A percentile compares a stretch with the other conserved stretches of the same genome.
These are phyloP conservation scores for Kryptopterus vitreolus DNA, from an alignment of 2,797 vertebrate species.

Conservation along the genomic window DNA sequence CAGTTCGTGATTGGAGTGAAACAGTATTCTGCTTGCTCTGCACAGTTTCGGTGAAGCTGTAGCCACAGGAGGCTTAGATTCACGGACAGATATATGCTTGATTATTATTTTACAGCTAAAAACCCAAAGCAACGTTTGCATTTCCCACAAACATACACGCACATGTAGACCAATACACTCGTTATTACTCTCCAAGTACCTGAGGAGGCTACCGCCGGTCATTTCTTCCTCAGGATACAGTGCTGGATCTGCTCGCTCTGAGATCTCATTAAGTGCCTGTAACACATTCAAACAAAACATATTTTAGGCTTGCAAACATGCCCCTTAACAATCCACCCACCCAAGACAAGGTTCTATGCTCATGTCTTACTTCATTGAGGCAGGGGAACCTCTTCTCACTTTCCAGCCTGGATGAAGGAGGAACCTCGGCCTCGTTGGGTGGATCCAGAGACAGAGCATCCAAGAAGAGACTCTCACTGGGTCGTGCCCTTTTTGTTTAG, in stretches of 20 bases:
- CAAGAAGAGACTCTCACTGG: slow-evolving; percentile 86
- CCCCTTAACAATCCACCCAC: neutral
- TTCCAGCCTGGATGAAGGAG: slow-evolving; percentile 74
- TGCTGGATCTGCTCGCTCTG: slow-evolving; percentile 62
- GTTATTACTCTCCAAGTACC: slow-evolving; percentile 67
- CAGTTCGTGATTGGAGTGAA: neutral
- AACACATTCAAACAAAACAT: slow-evolving; percentile 42
- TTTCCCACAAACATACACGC: neutral
- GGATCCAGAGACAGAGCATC: slow-evolving; percentile 87
- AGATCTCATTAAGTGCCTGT: slow-evolving; percentile 78
- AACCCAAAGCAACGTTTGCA: neutral
- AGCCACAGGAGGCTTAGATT: neutral
- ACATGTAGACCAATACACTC: neutral
- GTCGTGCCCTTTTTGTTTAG: slow-evolving; percentile 71
- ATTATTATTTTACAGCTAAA: neutral
- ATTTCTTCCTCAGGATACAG: slow-evolving; percentile 84
- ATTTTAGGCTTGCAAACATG: neutral
- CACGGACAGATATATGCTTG: neutral
- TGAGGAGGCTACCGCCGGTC: slow-evolving; percentile 88
- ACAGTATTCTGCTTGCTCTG: neutral
- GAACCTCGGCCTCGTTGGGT: slow-evolving; percentile 74
- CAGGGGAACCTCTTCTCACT: slow-evolving; percentile 82
- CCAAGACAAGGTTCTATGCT: neutral
- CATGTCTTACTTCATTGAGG: slow-evolving; percentile 77
- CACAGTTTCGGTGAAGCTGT: neutral